Evolutionary conservation across 2,113 vertebrate genomes (phyloP), one percentile per base, ranked within the genome.

Genomic region (Colaptes auratus): DNA sequence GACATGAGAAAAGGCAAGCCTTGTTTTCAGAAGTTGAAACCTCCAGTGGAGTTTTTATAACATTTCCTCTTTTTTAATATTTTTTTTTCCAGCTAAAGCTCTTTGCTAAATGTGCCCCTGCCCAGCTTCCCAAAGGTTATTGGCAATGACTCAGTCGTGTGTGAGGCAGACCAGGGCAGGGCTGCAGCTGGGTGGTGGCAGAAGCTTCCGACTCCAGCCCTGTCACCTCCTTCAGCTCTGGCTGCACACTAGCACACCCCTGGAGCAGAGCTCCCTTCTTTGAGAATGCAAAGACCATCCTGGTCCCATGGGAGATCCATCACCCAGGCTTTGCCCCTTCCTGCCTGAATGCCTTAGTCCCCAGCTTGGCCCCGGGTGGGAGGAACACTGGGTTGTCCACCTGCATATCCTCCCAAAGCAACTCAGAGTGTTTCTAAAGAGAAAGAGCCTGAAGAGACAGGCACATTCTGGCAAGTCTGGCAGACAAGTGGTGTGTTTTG

Each of bases 181-280:
- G 87, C 48, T 67, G 84, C 7, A 11, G 59, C 53, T 33, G 44
- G 59, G 31, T n/a, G 16, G 30, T 14, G 42, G 31, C 55, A 60
- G 77, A 39, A 39, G 69, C 23, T 0, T 7, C 58, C 75, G 58
- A 31, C 63, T 79, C 83, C 48, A 17, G 6, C 69, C 64, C 48
- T 7, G 0, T 33, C 2, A 0, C 5, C 60, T 61, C 56, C 0
- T 0, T 71, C 61, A 52, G 44, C 33, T 24, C 44, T 11, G 24
- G 10, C 17, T 3, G 3, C 35, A 33, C 55, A 28, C 66, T 79
- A 42, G 53, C 59, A 64, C 17, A 24, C 19, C 30, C 64, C 25
- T 17, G 16, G 64, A 28, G 44, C 16, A 4, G 8, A 24, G 6
- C 6, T 18, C 13, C 13, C n/a, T 70, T 36, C 52, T 36, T 9